phyloP scores from a whole-genome alignment of 2,113 vertebrate species.

The Thalassoma bifasciatum region DNA sequence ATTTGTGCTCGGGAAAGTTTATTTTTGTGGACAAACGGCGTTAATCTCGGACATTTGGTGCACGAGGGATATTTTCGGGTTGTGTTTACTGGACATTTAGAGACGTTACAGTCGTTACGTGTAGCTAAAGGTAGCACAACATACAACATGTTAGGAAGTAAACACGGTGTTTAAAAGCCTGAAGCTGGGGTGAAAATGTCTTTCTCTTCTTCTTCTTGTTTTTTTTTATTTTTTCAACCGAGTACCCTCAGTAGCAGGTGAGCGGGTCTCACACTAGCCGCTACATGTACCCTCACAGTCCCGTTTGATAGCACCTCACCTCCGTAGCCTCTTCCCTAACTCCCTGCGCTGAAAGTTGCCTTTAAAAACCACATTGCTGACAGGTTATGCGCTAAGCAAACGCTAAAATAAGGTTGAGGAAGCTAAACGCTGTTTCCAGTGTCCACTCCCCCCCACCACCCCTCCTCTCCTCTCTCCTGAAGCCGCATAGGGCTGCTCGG shows the following conservation, averaged over 20 bases:
- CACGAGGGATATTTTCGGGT: not conserved
- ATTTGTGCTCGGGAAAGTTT: slow-evolving; percentile 60
- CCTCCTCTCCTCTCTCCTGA: slow-evolving; percentile 35
- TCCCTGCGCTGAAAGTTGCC: slow-evolving; percentile 59
- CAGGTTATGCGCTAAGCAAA: slow-evolving; percentile 19
- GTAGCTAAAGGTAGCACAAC: not conserved
- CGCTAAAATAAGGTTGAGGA: slow-evolving; percentile 35
- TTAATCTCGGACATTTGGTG: slow-evolving; percentile 18
- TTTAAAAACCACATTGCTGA: slow-evolving; percentile 36
- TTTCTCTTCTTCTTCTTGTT: no score
- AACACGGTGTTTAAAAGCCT: no score
- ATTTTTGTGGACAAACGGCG: slow-evolving; percentile 16
- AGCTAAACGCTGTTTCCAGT: slow-evolving; percentile 45
- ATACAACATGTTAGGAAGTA: not conserved
- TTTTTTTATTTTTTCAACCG: slow-evolving; percentile 24
- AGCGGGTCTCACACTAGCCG: slow-evolving; percentile 48
- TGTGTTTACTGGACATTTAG: slow-evolving; percentile 9
- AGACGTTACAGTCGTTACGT: not conserved
- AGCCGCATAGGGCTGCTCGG: slow-evolving; percentile 79
- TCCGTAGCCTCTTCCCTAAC: slow-evolving; percentile 22
- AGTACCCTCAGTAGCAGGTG: slow-evolving; percentile 62
- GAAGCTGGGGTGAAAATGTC: no score
- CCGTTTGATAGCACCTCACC: slow-evolving; percentile 35
- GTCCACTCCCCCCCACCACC: slow-evolving; percentile 48
- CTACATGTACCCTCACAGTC: slow-evolving; percentile 21